Conservation (phyloP, 2,888 invertebrate species). For the Callimorpha dominula region DNA sequence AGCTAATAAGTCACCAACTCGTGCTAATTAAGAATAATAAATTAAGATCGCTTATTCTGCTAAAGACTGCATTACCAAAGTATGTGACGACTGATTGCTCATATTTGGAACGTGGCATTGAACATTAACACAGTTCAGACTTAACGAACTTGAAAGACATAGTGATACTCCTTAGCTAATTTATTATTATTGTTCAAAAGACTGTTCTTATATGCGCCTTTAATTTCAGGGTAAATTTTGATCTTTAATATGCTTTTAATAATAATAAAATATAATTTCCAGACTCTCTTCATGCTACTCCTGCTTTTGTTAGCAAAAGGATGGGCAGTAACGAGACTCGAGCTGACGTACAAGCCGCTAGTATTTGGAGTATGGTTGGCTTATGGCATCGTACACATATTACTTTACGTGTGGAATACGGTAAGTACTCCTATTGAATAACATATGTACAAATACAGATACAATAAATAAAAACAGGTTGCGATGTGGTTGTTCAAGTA, state of each 20-base stretch:
- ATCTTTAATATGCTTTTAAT: background rate
- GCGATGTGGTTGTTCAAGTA: too few species aligned
- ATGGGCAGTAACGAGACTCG: constrained; percentile 97
- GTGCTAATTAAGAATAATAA: background rate
- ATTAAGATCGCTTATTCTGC: background rate
- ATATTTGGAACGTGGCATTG: too few species aligned
- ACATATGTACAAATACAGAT: background rate
- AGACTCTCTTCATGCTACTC: constrained; percentile 97
- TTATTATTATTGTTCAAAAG: too few species aligned
- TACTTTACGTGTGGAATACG: constrained; percentile 98
- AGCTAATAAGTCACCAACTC: background rate
- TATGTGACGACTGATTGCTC: too few species aligned
- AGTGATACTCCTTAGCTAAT: too few species aligned
- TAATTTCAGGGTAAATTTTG: background rate
- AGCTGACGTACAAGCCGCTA: constrained; percentile 94
- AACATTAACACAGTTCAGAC: too few species aligned
- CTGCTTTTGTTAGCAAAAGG: constrained; percentile 97
- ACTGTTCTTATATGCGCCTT: too few species aligned
- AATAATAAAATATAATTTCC: constrained; percentile 51
- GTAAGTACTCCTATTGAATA: constrained; percentile 85
- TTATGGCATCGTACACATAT: constrained; percentile 96
- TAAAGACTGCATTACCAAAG: background rate
- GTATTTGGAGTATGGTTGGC: constrained; percentile 96
- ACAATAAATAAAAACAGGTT: background rate
- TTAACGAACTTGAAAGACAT: too few species aligned